Percentiles rank a stretch among this genome's conserved stretches.
Conservation (phyloP, 2,113 vertebrate genomes). For the Crotalus viridis region DNA sequence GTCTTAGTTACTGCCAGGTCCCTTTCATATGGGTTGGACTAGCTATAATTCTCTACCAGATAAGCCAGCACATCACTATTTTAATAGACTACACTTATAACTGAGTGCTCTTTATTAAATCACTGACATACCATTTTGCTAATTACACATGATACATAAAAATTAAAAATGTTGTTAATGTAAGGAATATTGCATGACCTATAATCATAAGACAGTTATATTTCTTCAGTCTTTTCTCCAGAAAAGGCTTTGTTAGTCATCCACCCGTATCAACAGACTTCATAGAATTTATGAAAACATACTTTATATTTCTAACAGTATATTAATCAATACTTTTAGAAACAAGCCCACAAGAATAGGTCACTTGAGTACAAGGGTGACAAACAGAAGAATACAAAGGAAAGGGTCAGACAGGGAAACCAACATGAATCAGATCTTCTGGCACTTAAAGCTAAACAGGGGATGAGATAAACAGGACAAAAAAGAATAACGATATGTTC, state of each 20-base stretch:
- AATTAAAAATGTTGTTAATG: background rate
- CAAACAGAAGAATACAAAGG: background rate
- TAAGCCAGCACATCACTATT: background rate
- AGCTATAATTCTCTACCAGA: background rate
- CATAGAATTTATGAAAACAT: background rate
- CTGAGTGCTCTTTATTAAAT: background rate
- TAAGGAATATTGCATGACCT: background rate
- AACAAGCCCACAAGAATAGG: background rate
- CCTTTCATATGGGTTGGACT: background rate
- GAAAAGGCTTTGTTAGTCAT: background rate
- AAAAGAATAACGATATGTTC: background rate
- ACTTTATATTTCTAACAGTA: background rate
- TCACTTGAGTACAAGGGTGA: slow-evolving; percentile 11
- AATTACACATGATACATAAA: background rate
- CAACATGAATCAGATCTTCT: slow-evolving; percentile 16
- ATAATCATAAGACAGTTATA: background rate
- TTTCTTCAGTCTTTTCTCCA: background rate
- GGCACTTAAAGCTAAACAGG: background rate
- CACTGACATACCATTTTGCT: background rate
- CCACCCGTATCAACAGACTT: background rate
- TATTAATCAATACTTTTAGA: background rate
- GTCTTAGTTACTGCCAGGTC: background rate
- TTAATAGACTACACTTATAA: background rate
- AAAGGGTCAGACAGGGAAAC: slow-evolving; percentile 3
- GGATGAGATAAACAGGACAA: background rate